Conservation (phyloP, 2,113 vertebrate genomes). For the Neolamprologus sp. region DNA sequence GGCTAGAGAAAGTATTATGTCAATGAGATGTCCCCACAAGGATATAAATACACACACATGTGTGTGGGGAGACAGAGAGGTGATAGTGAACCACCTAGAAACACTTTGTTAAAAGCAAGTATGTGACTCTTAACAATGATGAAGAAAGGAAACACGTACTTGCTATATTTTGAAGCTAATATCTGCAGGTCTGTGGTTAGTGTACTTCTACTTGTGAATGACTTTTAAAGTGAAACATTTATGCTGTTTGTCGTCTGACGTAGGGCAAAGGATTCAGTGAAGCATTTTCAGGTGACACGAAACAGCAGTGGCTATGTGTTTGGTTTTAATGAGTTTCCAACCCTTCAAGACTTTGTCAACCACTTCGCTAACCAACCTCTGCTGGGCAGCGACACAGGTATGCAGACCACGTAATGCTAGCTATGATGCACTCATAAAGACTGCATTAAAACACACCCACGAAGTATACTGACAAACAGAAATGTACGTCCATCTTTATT, state of each 20-base stretch:
- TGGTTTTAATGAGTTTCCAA: slow-evolving; percentile 87
- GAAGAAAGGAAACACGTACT: neutral
- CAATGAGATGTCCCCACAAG: neutral
- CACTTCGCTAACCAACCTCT: slow-evolving; percentile 96
- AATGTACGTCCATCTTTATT: neutral
- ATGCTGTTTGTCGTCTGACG: neutral
- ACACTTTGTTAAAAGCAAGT: neutral
- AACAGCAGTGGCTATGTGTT: slow-evolving; percentile 77
- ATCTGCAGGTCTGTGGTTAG: neutral
- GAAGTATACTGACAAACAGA: neutral
- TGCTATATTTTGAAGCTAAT: neutral
- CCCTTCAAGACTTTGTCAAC: slow-evolving; percentile 81
- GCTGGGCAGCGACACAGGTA: slow-evolving; percentile 93
- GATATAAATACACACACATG: neutral
- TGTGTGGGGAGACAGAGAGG: neutral
- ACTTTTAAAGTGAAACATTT: neutral
- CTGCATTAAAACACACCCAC: neutral
- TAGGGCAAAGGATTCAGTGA: slow-evolving; percentile 95
- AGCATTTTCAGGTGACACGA: slow-evolving; percentile 86
- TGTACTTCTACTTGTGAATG: neutral
- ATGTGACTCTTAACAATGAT: neutral
- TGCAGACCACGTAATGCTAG: neutral
- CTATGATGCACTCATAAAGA: neutral
- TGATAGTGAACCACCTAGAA: neutral
- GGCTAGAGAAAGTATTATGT: rapidly evolving